Evolutionary conservation across 2,888 invertebrate species (phyloP).

Genomic region (Cantharis lateralis): DNA sequence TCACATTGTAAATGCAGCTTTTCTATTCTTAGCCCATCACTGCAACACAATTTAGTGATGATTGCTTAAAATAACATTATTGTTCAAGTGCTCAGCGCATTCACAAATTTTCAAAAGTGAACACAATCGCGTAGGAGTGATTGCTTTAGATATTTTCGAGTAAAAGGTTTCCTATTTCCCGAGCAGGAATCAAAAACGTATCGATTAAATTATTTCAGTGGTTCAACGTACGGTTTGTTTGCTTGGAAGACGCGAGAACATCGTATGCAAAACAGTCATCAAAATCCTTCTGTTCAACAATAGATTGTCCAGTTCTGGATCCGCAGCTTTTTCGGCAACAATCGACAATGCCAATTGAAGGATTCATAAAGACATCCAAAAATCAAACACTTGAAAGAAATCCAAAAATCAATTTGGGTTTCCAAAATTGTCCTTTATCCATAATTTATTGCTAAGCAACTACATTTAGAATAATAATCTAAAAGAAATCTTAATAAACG

Average conservation of each 20-base stretch:
- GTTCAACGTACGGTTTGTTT: background rate
- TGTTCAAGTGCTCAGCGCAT: background rate
- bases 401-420: no score
- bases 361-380: no score
- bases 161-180: background rate
- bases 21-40: background rate
- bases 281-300: background rate
- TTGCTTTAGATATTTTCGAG: background rate
- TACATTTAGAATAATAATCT: background rate
- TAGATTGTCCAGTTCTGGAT: no score
- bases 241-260: background rate
- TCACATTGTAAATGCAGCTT: background rate
- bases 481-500: background rate
- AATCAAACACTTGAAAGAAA: no score
- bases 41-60: background rate
- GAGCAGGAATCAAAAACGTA: background rate
- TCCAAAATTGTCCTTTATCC: no score
- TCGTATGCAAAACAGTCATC: no score
- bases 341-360: no score
- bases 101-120: background rate
- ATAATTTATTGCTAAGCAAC: no score
- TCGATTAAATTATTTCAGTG: background rate
- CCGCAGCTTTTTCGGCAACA: no score
- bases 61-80: background rate
- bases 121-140: background rate